Percentiles rank a stretch among this genome's conserved stretches.
These are phyloP conservation scores for Zootermopsis nevadensis DNA, from an alignment of 2,888 invertebrate species.

Conservation along the genomic window DNA sequence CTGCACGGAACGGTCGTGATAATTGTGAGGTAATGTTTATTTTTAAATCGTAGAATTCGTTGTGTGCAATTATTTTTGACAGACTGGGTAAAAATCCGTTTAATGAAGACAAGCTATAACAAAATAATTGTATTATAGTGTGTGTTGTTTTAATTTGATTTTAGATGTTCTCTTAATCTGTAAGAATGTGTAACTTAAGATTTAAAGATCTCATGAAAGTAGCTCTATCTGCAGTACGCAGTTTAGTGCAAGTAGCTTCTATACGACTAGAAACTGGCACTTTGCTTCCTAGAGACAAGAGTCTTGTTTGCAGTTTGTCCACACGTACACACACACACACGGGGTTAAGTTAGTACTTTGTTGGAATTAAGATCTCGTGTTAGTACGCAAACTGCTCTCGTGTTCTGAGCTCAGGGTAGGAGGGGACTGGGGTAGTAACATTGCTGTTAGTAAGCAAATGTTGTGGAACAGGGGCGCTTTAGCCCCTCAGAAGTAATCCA, in stretches of 20 bases:
- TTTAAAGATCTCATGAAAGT: not conserved
- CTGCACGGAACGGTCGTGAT: no score
- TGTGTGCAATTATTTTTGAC: no score
- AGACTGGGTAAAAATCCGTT: no score
- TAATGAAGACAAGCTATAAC: no score
- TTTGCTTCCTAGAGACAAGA: slow-evolving; percentile 9
- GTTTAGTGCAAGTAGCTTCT: not conserved
- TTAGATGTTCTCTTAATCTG: not conserved
- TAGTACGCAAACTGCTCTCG: slow-evolving; percentile 10
- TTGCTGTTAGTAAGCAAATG: slow-evolving; percentile 18
- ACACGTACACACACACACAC: not conserved
- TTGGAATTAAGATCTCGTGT: slow-evolving; percentile 34
- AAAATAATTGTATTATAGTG: no score
- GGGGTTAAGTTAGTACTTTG: slow-evolving; percentile 16
- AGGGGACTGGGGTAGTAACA: not conserved
- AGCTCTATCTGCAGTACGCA: not conserved
- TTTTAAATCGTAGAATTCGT: no score
- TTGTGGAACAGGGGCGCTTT: not conserved
- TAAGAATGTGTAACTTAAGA: not conserved
- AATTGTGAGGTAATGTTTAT: no score
- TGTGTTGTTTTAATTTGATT: no score
- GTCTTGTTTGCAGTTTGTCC: slow-evolving; percentile 35
- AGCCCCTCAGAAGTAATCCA: slow-evolving; percentile 1
- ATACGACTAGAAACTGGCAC: not conserved
- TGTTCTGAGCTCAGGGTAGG: not conserved